These are phyloP conservation scores for Telmatherina bonti DNA, from an alignment of 2,797 vertebrate genomes.

Conservation along the genomic window DNA sequence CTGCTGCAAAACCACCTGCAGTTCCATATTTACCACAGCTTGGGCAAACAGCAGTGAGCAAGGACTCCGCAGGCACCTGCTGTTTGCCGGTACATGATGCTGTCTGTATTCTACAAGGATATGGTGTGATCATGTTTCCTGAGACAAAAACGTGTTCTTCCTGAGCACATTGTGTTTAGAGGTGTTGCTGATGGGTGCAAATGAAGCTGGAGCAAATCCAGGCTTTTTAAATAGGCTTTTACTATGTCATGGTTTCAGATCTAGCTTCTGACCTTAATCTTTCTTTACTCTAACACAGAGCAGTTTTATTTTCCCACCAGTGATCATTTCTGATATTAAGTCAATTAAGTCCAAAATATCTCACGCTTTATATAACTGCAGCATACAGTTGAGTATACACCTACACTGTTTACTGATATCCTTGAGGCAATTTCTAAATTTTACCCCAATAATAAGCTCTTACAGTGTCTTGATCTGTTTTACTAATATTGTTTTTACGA, in stretches of 20 bases:
- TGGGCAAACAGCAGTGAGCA: constrained; percentile 66
- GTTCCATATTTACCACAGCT: constrained; percentile 72
- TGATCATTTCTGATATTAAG: constrained; percentile 54
- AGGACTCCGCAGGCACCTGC: constrained; percentile 59
- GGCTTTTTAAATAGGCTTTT: constrained; percentile 54
- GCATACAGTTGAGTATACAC: constrained; percentile 44
- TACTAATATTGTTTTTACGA: not conserved
- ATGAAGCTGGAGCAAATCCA: constrained; percentile 57
- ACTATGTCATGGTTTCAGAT: constrained; percentile 54
- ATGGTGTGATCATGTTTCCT: constrained; percentile 58
- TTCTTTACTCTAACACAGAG: constrained; percentile 29
- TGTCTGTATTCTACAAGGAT: constrained; percentile 50
- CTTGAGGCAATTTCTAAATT: constrained; percentile 23
- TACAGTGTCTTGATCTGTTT: constrained; percentile 33
- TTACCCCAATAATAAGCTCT: constrained; percentile 34
- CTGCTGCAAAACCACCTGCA: constrained; percentile 68
- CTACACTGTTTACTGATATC: constrained; percentile 12
- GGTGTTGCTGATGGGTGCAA: constrained; percentile 44
- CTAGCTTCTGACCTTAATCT: constrained; percentile 42
- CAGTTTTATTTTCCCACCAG: constrained; percentile 38
- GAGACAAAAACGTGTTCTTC: constrained; percentile 58
- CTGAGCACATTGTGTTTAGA: constrained; percentile 41
- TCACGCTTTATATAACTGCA: constrained; percentile 40
- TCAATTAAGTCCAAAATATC: constrained; percentile 61
- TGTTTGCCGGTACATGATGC: constrained; percentile 49